These are phyloP conservation scores for Sardina pilchardus DNA, from an alignment of 2,113 vertebrate species.

Conservation along the genomic window DNA sequence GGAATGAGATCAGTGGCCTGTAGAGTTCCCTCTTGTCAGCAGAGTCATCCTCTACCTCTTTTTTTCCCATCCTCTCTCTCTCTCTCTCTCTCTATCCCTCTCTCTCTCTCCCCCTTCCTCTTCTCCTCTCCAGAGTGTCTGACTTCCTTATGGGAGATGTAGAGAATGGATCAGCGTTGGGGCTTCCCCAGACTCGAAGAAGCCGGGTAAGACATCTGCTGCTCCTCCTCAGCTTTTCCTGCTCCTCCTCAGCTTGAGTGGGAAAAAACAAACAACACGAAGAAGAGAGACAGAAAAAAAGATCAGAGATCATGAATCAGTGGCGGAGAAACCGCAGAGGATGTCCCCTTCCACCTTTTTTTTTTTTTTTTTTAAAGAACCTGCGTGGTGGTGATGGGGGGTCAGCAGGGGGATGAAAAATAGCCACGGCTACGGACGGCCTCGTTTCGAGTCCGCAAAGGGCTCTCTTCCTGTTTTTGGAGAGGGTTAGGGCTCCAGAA, in stretches of 20 bases:
- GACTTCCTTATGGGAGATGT: slow-evolving; percentile 99
- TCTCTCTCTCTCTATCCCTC: neutral
- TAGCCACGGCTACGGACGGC: neutral
- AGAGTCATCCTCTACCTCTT: neutral
- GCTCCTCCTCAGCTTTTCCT: neutral
- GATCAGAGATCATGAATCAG: neutral
- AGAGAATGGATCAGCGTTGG: slow-evolving; percentile 88
- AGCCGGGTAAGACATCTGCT: slow-evolving; percentile 80
- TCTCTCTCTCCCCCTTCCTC: neutral
- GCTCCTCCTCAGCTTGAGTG: neutral
- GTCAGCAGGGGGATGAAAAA: neutral
- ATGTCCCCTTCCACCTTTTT: neutral
- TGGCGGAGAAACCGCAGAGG: neutral
- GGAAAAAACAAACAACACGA: neutral
- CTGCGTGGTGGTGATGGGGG: neutral
- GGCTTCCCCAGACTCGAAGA: slow-evolving; percentile 85
- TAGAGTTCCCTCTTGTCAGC: neutral
- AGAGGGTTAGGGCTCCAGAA: slow-evolving; percentile 42
- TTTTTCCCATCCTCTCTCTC: neutral
- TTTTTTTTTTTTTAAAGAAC: neutral
- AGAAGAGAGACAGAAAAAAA: neutral
- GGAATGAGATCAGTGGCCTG: neutral
- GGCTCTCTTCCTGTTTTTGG: slow-evolving; percentile 23
- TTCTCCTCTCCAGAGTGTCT: slow-evolving; percentile 81
- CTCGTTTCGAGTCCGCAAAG: neutral